These are phyloP conservation scores for Trissonchulus latispiculum DNA, from an alignment of 2,888 invertebrate genomes.

Conservation along the genomic window DNA sequence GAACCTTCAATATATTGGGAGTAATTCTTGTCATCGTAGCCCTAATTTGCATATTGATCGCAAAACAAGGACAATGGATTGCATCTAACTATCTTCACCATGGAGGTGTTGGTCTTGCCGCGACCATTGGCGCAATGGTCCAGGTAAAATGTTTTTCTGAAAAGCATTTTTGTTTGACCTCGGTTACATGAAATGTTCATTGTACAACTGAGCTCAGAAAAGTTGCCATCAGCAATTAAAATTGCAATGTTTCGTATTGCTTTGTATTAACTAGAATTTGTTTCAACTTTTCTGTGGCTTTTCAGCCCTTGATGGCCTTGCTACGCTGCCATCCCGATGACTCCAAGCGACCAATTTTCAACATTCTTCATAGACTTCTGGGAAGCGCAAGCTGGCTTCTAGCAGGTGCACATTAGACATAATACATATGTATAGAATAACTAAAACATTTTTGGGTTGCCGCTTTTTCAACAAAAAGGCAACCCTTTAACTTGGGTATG, in stretches of 20 bases:
- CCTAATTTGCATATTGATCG: conserved; percentile 16
- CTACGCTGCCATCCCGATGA: background rate
- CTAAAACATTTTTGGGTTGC: no score
- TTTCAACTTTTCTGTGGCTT: no score
- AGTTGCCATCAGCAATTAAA: no score
- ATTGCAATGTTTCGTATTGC: no score
- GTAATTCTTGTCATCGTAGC: background rate
- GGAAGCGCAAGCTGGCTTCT: background rate
- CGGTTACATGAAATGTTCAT: no score
- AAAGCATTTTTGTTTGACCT: no score
- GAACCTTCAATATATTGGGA: background rate
- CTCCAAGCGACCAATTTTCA: background rate
- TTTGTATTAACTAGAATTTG: no score
- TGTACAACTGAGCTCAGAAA: no score
- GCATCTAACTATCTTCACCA: background rate
- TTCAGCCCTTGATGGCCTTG: background rate
- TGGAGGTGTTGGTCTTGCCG: background rate
- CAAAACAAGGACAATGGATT: background rate
- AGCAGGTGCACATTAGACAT: no score
- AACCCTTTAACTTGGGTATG: no score
- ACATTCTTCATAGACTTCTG: background rate
- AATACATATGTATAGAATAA: no score
- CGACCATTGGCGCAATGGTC: background rate
- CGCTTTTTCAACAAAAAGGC: no score
- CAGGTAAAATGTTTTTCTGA: background rate